Base-by-base conservation (phyloP, 23 tunicate species). In the Diplosoma virens region DNA sequence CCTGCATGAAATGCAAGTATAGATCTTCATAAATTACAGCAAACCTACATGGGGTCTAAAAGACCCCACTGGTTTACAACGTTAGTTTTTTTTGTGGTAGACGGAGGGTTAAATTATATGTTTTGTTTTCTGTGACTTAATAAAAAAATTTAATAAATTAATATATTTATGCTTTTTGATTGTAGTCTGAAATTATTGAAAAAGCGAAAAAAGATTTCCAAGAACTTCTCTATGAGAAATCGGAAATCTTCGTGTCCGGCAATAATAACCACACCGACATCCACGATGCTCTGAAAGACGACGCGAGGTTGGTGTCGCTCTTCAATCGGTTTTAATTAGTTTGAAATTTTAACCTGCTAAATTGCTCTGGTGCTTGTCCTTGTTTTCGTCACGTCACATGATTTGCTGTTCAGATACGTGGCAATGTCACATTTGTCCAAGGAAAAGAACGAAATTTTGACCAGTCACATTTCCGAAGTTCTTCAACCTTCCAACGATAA, bases 121-220 rank as follows among this genome's bases (percentile, higher is more conserved):
- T n/a, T n/a, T n/a, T n/a, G n/a, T n/a, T n/a, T n/a, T n/a, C n/a
- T n/a, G n/a, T n/a, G n/a, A n/a, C n/a, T n/a, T n/a, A n/a, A n/a
- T n/a, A n/a, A n/a, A n/a, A n/a, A n/a, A n/a, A n/a, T n/a, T n/a
- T n/a, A n/a, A n/a, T n/a, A n/a, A n/a, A n/a, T n/a, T n/a, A n/a
- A n/a, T n/a, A n/a, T n/a, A n/a, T n/a, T n/a, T n/a, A n/a, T n/a
- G n/a, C 16, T 24, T n/a, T 41, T 68, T 18, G 3, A 48, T 82
- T 58, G 24, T 52, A 90, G 97, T 65, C 83, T 31, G 97, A 92
- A 26, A 92, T 92, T 41, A 77, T 66, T 23, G 87, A 85, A 32
- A 85, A 92, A 69, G 97, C 97, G 32, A 76, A 78, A 53, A 59
- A 65, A 0, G 87, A 81, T 30, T 92, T 92, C 73, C 88, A 85